Evolutionary conservation across 2,888 invertebrate species (phyloP), one percentile per base, ranked within the genome.

Genomic region (Stegana nigrithorax): DNA sequence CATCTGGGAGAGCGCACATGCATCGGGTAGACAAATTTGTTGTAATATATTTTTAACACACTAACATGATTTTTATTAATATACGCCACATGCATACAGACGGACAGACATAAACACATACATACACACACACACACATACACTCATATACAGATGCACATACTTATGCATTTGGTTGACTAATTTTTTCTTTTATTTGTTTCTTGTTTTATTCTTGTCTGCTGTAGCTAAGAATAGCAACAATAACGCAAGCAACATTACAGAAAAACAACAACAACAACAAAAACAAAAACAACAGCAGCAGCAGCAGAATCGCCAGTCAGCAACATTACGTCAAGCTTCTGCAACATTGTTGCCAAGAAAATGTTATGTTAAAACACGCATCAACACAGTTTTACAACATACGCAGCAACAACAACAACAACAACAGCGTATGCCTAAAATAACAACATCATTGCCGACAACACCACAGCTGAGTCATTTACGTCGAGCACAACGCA

Each of bases 401-500:
- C 56, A 62, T 10, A 29, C 42, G 19, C 32, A 32, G 8, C 53
- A 32, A n/a, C 12, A 21, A 55, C 19, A 58, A 19, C 58, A 58
- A 44, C 42, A 51, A 44, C 44, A 19, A 32, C 59, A 27, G 1
- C 58, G 44, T n/a, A 27, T 51, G 7, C 14, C 25, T n/a, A 73
- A 74, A 62, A 67, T 68, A 58, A 73, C 79, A 14, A 73, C 69
- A 21, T 79, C 79, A 50, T 53, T 79, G 69, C 78, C 79, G 29
- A 68, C 69, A 21, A 79, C 79, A 63, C 78, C 79, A 32, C 75
- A 78, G 63, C 64, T 79, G 45, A 74, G 73, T 68, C 75, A 77
- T 50, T 60, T 75, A 56, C 63, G 69, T 44, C 71, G 72, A 25
- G 66, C 67, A 50, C 67, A 65, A 69, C 68, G 57, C 67, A n/a